Evolutionary conservation across 2,888 invertebrate species (phyloP).

Genomic region (Sepioteuthis lessoniana): DNA sequence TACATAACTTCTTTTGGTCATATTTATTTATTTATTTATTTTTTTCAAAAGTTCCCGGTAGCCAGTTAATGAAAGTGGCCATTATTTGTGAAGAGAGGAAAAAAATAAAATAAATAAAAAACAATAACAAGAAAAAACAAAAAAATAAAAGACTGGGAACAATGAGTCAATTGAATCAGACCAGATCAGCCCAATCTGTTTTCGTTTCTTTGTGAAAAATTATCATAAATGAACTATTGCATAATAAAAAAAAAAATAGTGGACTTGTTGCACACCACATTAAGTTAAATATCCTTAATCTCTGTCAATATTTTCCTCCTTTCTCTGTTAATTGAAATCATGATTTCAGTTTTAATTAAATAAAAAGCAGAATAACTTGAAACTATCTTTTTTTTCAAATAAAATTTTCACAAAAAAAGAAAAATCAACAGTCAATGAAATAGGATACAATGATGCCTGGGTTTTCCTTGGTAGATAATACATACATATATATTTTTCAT

Average conservation of each 20-base stretch:
- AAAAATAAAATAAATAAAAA: background rate
- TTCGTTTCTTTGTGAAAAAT: slow-evolving; percentile 13
- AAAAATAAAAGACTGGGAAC: background rate
- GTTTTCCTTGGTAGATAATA: background rate
- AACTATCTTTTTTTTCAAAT: background rate
- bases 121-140: background rate
- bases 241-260: background rate
- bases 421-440: slow-evolving; percentile 1
- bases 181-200: background rate
- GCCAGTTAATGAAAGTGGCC: slow-evolving; percentile 33
- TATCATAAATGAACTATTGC: background rate
- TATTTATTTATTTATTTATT: background rate
- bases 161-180: background rate
- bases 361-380: slow-evolving; percentile 20
- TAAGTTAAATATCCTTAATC: slow-evolving; percentile 21
- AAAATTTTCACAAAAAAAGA: background rate
- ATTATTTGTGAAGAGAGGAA: background rate
- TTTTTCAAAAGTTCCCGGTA: background rate
- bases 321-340: background rate
- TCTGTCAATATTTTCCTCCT: background rate
- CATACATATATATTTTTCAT: background rate
- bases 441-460: background rate
- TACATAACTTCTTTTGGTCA: background rate
- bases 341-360: background rate
- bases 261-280: background rate